Percentiles rank a stretch among this genome's conserved stretches.
Conservation (phyloP, 2,113 vertebrate genomes). For the Hemicordylus capensis region DNA sequence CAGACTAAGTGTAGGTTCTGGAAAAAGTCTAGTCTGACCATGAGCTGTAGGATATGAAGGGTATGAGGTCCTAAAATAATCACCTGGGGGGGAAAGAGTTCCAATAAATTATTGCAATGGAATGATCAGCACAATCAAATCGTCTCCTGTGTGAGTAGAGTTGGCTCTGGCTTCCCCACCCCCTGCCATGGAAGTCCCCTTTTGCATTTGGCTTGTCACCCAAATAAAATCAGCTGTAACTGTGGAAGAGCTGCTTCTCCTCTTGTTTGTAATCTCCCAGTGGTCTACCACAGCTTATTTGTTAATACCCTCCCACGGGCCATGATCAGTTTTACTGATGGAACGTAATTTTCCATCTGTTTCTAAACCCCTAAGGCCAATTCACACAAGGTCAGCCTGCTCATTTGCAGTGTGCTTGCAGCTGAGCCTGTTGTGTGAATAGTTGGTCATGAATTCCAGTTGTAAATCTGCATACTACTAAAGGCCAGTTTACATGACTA, state of each 20-base stretch:
- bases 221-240: accelerated
- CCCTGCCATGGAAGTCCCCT: accelerated
- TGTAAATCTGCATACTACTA: not conserved
- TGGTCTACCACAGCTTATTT: not conserved
- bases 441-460: not conserved
- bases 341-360: accelerated
- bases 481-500: not conserved
- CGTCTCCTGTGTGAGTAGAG: not conserved
- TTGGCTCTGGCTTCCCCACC: not conserved
- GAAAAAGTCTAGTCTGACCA: not conserved
- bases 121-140: not conserved
- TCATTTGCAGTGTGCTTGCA: not conserved
- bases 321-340: accelerated
- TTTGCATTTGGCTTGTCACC: not conserved
- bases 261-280: not conserved
- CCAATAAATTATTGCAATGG: not conserved
- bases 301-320: not conserved
- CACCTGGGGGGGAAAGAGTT: not conserved
- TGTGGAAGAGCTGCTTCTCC: not conserved
- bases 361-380: not conserved
- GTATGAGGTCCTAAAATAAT: not conserved
- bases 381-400: not conserved
- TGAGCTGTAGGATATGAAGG: not conserved
- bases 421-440: not conserved
- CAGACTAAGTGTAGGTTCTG: not conserved